Evolutionary conservation across 2,888 invertebrate species (phyloP).

Genomic region (Amphipyra berbera): DNA sequence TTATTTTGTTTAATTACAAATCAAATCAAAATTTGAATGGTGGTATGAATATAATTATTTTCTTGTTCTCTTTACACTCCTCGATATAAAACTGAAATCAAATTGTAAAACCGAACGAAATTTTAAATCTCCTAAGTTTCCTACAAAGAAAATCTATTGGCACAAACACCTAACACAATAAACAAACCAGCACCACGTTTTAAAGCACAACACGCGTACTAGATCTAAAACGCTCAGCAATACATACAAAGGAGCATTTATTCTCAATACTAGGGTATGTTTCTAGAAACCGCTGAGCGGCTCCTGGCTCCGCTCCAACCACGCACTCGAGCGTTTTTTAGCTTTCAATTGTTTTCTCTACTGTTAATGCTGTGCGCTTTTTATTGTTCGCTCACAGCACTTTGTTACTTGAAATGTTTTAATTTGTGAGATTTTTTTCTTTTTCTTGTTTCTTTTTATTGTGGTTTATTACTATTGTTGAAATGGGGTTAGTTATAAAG

Average conservation of each 20-base stretch:
- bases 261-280: constrained; percentile 47
- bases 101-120: too few species aligned
- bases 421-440: constrained; percentile 43
- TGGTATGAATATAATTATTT: too few species aligned
- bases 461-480: constrained; percentile 37
- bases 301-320: constrained; percentile 51
- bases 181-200: constrained; percentile 12
- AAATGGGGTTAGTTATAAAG: constrained; percentile 20
- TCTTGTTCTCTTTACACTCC: too few species aligned
- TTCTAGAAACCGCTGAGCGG: constrained; percentile 43
- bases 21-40: too few species aligned
- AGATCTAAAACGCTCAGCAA: constrained; percentile 26
- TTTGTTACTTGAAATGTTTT: constrained; percentile 54
- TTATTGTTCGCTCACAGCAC: constrained; percentile 47
- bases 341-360: constrained; percentile 57
- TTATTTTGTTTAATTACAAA: too few species aligned
- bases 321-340: constrained; percentile 56
- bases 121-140: too few species aligned
- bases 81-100: too few species aligned
- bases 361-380: constrained; percentile 50
- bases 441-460: constrained; percentile 19
- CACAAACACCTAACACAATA: constrained; percentile 15
- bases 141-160: neutral
- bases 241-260: constrained; percentile 47
- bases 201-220: constrained; percentile 31